Conservation (phyloP, 2,113 vertebrate species). For the Sorex araneus region DNA sequence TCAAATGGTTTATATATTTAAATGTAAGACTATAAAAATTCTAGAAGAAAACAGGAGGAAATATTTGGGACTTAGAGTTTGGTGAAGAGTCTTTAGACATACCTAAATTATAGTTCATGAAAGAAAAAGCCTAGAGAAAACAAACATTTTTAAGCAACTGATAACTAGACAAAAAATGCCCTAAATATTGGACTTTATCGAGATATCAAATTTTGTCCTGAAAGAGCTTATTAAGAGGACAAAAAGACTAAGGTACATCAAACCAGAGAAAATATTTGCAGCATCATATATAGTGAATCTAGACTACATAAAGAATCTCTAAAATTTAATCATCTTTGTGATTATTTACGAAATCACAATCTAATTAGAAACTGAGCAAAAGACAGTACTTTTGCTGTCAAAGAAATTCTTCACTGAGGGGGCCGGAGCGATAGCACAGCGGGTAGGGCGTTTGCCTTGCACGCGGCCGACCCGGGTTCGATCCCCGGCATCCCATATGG, state of each 20-base stretch:
- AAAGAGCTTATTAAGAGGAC: slow-evolving; percentile 7
- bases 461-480: too few species aligned
- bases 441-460: too few species aligned
- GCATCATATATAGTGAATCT: not conserved
- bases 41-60: not conserved
- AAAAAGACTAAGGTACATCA: not conserved
- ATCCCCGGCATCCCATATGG: too few species aligned
- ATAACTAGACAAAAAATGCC: too few species aligned
- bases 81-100: slow-evolving; percentile 29
- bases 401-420: too few species aligned
- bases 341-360: not conserved
- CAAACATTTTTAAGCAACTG: too few species aligned
- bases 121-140: not conserved
- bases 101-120: not conserved
- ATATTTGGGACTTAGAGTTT: slow-evolving; percentile 8
- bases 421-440: too few species aligned
- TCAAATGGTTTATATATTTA: too few species aligned
- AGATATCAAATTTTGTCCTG: not conserved
- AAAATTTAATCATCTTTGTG: slow-evolving; percentile 10
- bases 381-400: too few species aligned
- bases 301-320: not conserved
- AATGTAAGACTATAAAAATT: too few species aligned
- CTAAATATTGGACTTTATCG: not conserved
- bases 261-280: slow-evolving; percentile 30
- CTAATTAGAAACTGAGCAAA: not conserved